Percentiles rank a stretch among this genome's conserved stretches.
Evolutionary conservation across 2,888 invertebrate genomes (phyloP).

Genomic region (Mylabris sibirica): DNA sequence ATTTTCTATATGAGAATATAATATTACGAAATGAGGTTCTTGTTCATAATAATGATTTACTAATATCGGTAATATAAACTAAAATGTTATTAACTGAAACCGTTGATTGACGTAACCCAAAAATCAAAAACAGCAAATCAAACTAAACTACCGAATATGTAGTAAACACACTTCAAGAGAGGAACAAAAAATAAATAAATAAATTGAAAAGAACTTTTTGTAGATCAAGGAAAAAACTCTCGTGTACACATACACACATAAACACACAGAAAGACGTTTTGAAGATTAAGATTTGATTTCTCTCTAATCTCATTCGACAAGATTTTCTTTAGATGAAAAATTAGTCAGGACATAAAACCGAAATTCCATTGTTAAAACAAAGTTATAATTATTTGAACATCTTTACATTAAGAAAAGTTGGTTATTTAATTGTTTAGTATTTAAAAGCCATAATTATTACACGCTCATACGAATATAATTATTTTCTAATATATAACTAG

Average conservation of each 20-base stretch:
- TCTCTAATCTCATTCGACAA: neutral
- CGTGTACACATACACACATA: too few relatives aligned
- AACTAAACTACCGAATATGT: neutral
- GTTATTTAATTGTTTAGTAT: neutral
- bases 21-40: neutral
- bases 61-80: neutral
- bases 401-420: neutral
- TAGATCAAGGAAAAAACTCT: neutral
- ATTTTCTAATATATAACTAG: neutral
- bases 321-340: constrained; percentile 7
- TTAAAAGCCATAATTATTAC: neutral
- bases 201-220: neutral
- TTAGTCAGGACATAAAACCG: neutral
- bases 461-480: neutral
- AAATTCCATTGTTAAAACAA: neutral
- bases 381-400: constrained; percentile 1
- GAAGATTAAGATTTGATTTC: neutral
- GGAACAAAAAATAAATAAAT: neutral
- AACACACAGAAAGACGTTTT: neutral
- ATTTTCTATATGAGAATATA: neutral
- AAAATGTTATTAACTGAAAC: neutral
- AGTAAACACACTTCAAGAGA: neutral
- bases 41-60: neutral
- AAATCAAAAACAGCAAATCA: neutral
- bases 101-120: neutral